phyloP scores from a whole-genome alignment of 2,797 vertebrate species.

The Glossophaga mutica region DNA sequence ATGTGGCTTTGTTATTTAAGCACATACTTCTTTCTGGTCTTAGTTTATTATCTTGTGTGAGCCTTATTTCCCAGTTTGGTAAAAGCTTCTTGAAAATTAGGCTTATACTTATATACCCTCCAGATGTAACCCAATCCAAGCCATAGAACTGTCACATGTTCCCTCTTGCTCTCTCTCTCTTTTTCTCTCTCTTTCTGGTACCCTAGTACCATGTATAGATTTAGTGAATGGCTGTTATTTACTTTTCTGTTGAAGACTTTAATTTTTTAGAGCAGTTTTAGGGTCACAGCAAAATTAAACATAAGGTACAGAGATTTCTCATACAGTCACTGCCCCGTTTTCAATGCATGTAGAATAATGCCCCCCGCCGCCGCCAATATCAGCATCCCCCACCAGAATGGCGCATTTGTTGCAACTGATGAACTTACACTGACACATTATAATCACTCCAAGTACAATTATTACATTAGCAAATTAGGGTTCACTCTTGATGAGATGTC shows the following conservation, averaged over 20 bases:
- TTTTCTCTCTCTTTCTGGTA: background rate
- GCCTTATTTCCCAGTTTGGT: background rate
- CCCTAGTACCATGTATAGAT: background rate
- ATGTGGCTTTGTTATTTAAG: background rate
- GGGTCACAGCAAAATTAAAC: background rate
- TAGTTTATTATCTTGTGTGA: background rate
- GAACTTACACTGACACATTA: background rate
- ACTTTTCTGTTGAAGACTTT: background rate
- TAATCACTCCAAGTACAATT: background rate
- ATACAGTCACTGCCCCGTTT: background rate
- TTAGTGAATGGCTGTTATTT: background rate
- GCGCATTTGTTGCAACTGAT: background rate
- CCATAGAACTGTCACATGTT: background rate
- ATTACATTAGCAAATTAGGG: background rate
- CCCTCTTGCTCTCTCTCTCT: background rate
- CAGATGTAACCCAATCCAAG: background rate
- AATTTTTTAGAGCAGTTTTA: background rate
- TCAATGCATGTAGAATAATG: no score
- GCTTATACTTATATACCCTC: background rate
- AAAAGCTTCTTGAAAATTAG: background rate
- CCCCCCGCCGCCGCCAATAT: background rate
- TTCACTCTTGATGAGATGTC: background rate
- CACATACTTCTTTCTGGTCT: background rate
- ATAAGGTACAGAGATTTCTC: background rate
- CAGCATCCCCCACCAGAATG: background rate